Base-by-base conservation (phyloP, 1,140 invertebrate species). In the Hydropsyche tenuis region DNA sequence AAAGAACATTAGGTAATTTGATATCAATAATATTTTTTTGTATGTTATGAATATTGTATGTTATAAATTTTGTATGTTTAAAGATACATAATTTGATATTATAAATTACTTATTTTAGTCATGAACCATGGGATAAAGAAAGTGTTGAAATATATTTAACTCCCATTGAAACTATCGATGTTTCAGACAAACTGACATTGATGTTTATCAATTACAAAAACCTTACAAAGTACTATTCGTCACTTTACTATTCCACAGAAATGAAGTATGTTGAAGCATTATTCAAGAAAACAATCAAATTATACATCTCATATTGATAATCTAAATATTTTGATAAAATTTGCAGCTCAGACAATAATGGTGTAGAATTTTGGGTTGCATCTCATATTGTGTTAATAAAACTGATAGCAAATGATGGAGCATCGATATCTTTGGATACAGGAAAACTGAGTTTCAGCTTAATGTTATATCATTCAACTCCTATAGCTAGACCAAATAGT, bases 351-450 rank as follows among this genome's bases (percentile, higher is more conserved):
- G 88, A 91, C 78, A 88, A 88, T 3, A 86, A 83, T 16, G 90
- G 91, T 79, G 81, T 90, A 51, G 89, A 91, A 78, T 91, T 90
- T 80, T 87, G 88, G 74, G 83, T 91, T 16, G 87, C 88, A 73
- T 91, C 90, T 0, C 85, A 87, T 72, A 81, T 91, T 12, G 84
- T 90, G 20, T 84, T 84, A 16, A 84, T 89, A 1, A 84, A 83
- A 70, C 78, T 88, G 0, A 76, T 81, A 20, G 76, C 79, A 14
- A 77, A 79, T 45, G 79, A 72, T 7, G 77, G 73, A 30, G 14
- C 20, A 2, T 77, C 80, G 16, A 71, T 78, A 62, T 76, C 78
- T 42, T 65, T 74, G 16, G 48, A 42, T 23, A 60, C 78, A 42
- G 81, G 81, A 14, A 82, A 80, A 66, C 78, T 85, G 62, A 81